These are phyloP conservation scores for Pseudorectes ferrugineus DNA, from an alignment of 2,113 vertebrate genomes.

Conservation along the genomic window DNA sequence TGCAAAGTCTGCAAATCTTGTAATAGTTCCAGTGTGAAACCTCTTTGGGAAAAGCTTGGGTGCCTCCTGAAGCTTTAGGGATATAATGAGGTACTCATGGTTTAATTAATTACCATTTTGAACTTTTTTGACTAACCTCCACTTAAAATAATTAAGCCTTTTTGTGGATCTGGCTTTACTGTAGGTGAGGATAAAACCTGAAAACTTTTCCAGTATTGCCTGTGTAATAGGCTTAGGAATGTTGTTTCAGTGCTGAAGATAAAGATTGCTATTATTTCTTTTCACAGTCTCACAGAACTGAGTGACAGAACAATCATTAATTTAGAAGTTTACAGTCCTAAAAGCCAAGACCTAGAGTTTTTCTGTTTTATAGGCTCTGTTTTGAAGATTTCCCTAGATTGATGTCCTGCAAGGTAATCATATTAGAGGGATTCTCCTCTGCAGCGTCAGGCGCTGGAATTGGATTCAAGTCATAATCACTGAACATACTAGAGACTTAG, in stretches of 20 bases:
- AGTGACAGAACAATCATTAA: neutral
- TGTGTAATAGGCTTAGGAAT: neutral
- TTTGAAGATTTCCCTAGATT: neutral
- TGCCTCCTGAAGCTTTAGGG: neutral
- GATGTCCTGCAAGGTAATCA: neutral
- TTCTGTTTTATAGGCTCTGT: neutral
- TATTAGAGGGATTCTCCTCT: slow-evolving; percentile 12
- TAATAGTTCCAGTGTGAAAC: neutral
- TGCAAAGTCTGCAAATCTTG: neutral
- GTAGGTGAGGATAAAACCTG: slow-evolving; percentile 1
- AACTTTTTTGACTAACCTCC: neutral
- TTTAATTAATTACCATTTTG: neutral
- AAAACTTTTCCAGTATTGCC: neutral
- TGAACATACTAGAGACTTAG: neutral
- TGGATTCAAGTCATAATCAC: neutral
- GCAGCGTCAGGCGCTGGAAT: accelerated
- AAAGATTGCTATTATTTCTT: neutral
- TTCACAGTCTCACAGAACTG: neutral
- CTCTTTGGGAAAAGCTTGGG: neutral
- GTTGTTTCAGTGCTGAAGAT: neutral
- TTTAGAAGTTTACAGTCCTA: neutral
- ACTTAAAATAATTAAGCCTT: slow-evolving; percentile 14
- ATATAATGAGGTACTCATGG: neutral
- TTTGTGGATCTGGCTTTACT: neutral
- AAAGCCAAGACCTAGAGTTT: neutral